Evolutionary conservation across 2,888 invertebrate species (phyloP), one percentile per base, ranked within the genome.

Genomic region (Octonoba sinensis): DNA sequence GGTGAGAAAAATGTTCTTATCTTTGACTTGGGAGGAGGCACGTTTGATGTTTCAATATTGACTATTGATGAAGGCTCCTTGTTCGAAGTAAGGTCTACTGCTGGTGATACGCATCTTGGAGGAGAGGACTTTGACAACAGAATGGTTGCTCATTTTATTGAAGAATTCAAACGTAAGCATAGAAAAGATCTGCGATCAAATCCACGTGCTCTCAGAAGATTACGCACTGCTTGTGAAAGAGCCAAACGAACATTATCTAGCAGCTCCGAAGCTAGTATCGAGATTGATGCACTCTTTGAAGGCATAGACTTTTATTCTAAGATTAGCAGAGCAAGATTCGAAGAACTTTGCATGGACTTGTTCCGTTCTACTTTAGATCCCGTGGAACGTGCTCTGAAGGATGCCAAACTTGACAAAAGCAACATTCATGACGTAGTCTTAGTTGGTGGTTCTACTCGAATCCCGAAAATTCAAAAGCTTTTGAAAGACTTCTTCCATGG

Each of bases 401-500:
- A 95, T 87, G 94, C 94, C 0, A 93, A 94, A n/a, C n/a, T n/a
- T n/a, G n/a, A n/a, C n/a, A n/a, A n/a, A n/a, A n/a, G n/a, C n/a
- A n/a, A n/a, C n/a, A 87, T 95, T 83, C 91, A 94, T 87, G 94
- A 95, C 86, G 92, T 95, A 1, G 94, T 95, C 0, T 90, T 95
- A 51, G 95, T 95, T 57, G 95, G 95, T 15, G 95, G 94, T 27
- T 94, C 94, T 0, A 94, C 93, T 0, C 91, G 94, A 79, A 94
- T 94, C 74, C 94, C 94, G 0, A 94, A 94, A 87, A 92, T 94
- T 54, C 94, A 94, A 88, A 92, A 89, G 82, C 88, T 94, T 84
- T 89, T 94, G 46, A 92, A 93, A 88, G 93, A 93, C 88, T 94
- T 92, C 90, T 94, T 94, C 91, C 91, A 91, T 85, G 93, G 91